Conservation (phyloP, 2,888 invertebrate species). For the Laspeyria flexula region DNA sequence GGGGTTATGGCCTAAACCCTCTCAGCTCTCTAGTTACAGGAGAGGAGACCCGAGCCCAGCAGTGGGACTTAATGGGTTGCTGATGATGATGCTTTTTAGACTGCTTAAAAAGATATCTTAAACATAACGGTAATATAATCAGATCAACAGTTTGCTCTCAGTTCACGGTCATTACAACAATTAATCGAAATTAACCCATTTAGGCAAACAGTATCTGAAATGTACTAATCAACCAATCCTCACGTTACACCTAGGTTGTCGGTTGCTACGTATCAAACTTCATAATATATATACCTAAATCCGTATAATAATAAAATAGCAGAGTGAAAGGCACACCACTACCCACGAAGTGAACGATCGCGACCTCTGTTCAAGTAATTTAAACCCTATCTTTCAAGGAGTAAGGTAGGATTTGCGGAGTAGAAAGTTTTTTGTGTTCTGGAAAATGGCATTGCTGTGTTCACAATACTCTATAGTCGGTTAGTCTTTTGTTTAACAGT, state of each 20-base stretch:
- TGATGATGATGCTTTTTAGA: too few relatives aligned
- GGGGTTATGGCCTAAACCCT: too few relatives aligned
- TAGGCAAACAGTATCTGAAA: conserved; percentile 27
- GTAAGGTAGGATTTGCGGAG: conserved; percentile 46
- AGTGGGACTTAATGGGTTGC: too few relatives aligned
- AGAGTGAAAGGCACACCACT: conserved; percentile 78
- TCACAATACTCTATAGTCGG: conserved; percentile 42
- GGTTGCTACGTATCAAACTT: conserved; percentile 24
- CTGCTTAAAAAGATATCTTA: too few relatives aligned
- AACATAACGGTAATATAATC: background rate
- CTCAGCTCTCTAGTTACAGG: too few relatives aligned
- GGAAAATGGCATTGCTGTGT: conserved; percentile 51
- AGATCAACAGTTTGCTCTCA: too few relatives aligned
- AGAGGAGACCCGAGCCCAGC: too few relatives aligned
- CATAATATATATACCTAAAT: conserved; percentile 35
- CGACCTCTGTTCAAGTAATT: conserved; percentile 47
- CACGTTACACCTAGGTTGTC: conserved; percentile 16
- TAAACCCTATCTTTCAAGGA: conserved; percentile 45
- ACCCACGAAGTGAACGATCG: conserved; percentile 60
- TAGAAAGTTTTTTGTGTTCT: conserved; percentile 28
- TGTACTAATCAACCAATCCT: conserved; percentile 26
- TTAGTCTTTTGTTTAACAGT: conserved; percentile 39
- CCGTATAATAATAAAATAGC: conserved; percentile 55
- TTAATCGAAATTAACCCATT: conserved; percentile 24
- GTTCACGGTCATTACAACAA: conserved; percentile 11